phyloP scores from a whole-genome alignment of 2,888 invertebrate genomes.

The Apamea monoglypha region DNA sequence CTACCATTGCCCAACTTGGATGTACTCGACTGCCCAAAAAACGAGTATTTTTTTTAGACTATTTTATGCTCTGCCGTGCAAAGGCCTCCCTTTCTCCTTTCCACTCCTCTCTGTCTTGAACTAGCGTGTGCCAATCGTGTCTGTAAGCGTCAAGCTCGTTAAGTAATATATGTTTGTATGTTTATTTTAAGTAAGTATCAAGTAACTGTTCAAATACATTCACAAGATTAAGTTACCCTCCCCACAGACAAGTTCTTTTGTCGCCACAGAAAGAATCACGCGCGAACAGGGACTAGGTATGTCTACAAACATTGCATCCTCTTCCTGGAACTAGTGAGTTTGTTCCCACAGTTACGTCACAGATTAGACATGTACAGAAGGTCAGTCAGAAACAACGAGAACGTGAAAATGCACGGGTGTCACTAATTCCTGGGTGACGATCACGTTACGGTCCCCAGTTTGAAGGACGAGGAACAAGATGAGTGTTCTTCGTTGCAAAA shows the following conservation, averaged over 20 bases:
- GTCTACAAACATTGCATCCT: constrained; percentile 46
- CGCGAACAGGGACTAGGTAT: constrained; percentile 4
- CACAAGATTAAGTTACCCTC: constrained; percentile 10
- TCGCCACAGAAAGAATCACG: constrained; percentile 45
- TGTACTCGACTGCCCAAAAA: no score
- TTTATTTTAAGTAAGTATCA: constrained; percentile 21
- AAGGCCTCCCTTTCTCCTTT: background rate
- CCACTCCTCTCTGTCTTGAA: background rate
- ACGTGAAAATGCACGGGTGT: background rate
- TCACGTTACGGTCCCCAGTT: background rate
- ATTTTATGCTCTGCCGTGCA: no score
- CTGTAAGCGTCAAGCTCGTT: background rate
- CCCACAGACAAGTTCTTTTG: constrained; percentile 31
- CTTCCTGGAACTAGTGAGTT: constrained; percentile 32
- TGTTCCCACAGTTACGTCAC: constrained; percentile 10
- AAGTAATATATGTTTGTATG: background rate
- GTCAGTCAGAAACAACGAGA: background rate
- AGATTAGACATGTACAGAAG: background rate
- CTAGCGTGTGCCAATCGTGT: background rate
- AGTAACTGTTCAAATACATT: constrained; percentile 13
- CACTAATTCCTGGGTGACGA: background rate
- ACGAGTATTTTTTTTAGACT: no score
- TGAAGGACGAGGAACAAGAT: no score
- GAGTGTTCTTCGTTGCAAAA: background rate
- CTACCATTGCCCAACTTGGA: no score